These are phyloP conservation scores for Phyllotreta cruciferae DNA, from an alignment of 2,888 invertebrate species.

Conservation along the genomic window DNA sequence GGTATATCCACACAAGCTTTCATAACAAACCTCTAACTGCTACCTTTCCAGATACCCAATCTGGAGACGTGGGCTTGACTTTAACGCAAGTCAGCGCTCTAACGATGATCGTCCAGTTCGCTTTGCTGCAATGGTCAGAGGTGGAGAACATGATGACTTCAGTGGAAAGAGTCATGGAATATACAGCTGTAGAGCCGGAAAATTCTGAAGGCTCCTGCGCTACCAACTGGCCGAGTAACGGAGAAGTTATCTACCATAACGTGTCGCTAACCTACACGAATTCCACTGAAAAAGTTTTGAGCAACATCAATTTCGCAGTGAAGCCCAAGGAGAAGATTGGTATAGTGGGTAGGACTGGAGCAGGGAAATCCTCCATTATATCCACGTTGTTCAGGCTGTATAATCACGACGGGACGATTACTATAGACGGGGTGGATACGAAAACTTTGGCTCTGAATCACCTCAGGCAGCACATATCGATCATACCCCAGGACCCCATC, in stretches of 20 bases:
- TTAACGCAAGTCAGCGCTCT: conserved; percentile 81
- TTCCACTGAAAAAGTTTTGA: conserved; percentile 73
- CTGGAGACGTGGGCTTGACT: conserved; percentile 74
- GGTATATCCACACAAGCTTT: conserved; percentile 34
- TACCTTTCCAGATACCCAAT: conserved; percentile 35
- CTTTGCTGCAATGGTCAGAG: conserved; percentile 84
- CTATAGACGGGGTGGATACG: conserved; percentile 53
- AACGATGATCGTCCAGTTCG: conserved; percentile 71
- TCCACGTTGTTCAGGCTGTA: conserved; percentile 78
- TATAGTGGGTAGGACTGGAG: conserved; percentile 83
- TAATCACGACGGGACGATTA: conserved; percentile 77
- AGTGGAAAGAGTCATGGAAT: conserved; percentile 76
- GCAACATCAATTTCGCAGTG: conserved; percentile 71
- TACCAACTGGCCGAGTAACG: conserved; percentile 67
- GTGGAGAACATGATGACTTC: conserved; percentile 81
- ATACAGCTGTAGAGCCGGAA: conserved; percentile 61
- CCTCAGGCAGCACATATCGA: conserved; percentile 62
- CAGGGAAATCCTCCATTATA: conserved; percentile 82
- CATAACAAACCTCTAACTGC: neutral
- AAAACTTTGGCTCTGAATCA: conserved; percentile 60
- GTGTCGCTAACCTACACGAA: conserved; percentile 75
- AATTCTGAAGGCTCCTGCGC: conserved; percentile 60
- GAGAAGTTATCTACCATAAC: conserved; percentile 65
- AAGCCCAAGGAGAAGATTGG: conserved; percentile 77
- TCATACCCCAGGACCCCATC: conserved; percentile 64